These are phyloP conservation scores for Fundulus diaphanus DNA, from an alignment of 2,797 vertebrate genomes.

Conservation along the genomic window DNA sequence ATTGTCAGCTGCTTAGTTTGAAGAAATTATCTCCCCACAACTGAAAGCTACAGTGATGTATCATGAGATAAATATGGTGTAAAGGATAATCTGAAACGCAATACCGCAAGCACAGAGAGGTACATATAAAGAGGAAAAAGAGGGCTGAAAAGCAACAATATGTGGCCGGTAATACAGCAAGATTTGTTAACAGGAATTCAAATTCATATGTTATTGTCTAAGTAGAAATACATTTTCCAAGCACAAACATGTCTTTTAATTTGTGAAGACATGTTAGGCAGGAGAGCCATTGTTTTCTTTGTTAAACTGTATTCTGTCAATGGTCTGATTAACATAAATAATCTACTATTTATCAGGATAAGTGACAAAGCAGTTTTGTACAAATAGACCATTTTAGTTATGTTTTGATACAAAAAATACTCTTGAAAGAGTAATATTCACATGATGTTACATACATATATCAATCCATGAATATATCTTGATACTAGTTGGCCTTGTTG, in stretches of 20 bases:
- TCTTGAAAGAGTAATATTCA: background rate
- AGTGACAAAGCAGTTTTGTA: background rate
- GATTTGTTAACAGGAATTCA: background rate
- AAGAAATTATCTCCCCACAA: conserved; percentile 47
- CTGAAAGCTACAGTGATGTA: conserved; percentile 50
- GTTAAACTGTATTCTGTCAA: background rate
- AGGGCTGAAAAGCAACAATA: conserved; percentile 20
- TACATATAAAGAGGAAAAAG: conserved; percentile 28
- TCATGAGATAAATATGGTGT: conserved; percentile 45
- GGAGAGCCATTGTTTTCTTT: background rate
- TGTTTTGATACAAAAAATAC: background rate
- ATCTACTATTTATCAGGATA: background rate
- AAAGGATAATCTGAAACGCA: conserved; percentile 40
- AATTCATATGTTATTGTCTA: conserved; percentile 17
- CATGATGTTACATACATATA: background rate
- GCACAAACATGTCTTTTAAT: conserved; percentile 8
- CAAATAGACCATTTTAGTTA: background rate
- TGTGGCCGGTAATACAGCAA: conserved; percentile 11
- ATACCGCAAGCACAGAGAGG: conserved; percentile 7
- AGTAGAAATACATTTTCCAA: conserved; percentile 24
- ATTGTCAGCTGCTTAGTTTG: conserved; percentile 41
- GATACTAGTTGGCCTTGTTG: no score
- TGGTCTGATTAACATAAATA: background rate
- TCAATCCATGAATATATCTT: no score
- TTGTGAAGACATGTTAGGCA: background rate